Percentiles rank a stretch among this genome's conserved stretches.
These are phyloP conservation scores for Pseudococcus viburni DNA, from an alignment of 2,888 invertebrate species.

Conservation along the genomic window DNA sequence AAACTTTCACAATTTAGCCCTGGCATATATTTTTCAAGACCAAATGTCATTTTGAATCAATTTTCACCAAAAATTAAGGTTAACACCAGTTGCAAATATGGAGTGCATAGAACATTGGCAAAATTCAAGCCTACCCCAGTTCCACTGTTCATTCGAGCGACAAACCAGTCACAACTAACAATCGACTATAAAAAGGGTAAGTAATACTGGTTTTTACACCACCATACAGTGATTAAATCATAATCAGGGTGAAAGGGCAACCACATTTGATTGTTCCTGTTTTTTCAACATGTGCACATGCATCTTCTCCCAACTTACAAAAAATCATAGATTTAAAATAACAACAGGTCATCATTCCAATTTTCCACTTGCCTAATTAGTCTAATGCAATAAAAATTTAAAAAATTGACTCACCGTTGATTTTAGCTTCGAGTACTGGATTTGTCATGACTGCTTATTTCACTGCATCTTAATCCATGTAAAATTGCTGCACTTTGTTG, in stretches of 20 bases:
- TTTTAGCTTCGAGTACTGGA: conserved; percentile 33
- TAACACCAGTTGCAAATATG: background rate
- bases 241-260: background rate
- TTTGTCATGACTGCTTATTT: conserved; percentile 35
- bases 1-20: too few relatives aligned
- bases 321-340: background rate
- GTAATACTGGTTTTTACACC: background rate
- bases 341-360: background rate
- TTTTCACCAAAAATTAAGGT: too few relatives aligned
- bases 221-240: background rate
- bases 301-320: background rate
- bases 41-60: too few relatives aligned
- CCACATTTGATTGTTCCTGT: background rate
- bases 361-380: background rate
- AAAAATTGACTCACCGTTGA: conserved; percentile 31
- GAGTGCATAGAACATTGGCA: background rate
- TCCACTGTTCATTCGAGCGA: background rate
- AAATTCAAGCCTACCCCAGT: background rate
- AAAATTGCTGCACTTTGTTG: background rate
- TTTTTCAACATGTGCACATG: background rate
- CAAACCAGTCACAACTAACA: background rate
- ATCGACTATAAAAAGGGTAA: background rate
- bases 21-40: too few relatives aligned
- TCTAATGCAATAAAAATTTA: background rate
- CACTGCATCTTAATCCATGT: background rate